A percentile compares a stretch with the other conserved stretches of the same genome.
These are phyloP conservation scores for Brachymystax lenok DNA, from an alignment of 2,797 vertebrate species.

Conservation along the genomic window DNA sequence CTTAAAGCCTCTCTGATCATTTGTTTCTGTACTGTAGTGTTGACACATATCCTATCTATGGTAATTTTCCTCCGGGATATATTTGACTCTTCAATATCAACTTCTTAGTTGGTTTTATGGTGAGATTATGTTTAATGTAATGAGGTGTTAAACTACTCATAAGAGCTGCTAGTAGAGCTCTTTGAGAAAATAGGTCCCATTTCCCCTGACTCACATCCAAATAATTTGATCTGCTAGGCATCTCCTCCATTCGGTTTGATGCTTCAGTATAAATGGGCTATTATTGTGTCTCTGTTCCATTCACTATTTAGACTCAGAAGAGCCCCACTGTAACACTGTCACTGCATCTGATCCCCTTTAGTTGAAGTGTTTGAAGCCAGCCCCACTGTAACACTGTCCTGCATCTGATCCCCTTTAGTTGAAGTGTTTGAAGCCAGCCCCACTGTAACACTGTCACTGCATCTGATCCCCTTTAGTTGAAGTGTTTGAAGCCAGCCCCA, in stretches of 20 bases:
- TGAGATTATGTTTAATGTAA: constrained; percentile 36
- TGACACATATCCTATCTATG: not conserved
- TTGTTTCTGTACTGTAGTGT: constrained; percentile 2
- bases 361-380: too few relatives aligned
- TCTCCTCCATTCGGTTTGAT: constrained; percentile 22
- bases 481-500: too few relatives aligned
- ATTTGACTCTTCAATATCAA: not conserved
- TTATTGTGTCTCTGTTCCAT: constrained; percentile 39
- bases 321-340: not conserved
- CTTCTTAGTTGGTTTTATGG: not conserved
- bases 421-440: too few relatives aligned
- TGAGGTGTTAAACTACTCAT: constrained; percentile 34
- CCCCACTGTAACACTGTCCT: too few relatives aligned
- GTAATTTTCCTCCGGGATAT: not conserved
- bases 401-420: too few relatives aligned
- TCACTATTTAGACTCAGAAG: constrained; percentile 11
- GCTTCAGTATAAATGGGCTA: constrained; percentile 20
- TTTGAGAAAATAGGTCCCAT: constrained; percentile 38
- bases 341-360: not conserved
- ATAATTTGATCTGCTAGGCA: constrained; percentile 8
- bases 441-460: too few relatives aligned
- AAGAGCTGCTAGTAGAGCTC: constrained; percentile 19
- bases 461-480: too few relatives aligned
- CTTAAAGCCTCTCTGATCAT: not conserved
- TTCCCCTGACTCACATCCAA: constrained; percentile 31